phyloP scores from a whole-genome alignment of 2,797 vertebrate species.

The Peromyscus aztecus region DNA sequence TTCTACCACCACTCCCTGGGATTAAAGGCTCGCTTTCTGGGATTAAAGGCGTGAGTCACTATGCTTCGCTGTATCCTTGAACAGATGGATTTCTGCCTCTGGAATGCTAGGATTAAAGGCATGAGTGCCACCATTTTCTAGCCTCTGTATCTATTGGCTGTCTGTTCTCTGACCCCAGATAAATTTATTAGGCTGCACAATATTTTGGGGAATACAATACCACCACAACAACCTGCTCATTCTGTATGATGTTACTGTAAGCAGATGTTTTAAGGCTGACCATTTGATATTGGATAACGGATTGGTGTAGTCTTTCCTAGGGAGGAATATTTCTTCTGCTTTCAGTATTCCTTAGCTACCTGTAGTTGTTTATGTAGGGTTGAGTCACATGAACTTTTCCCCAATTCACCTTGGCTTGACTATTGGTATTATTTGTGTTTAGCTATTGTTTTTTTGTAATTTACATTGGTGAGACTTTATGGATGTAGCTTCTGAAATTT shows the following conservation, averaged over 20 bases:
- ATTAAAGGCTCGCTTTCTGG: no score
- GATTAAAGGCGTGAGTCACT: no score
- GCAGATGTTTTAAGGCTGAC: not conserved
- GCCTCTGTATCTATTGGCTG: no score
- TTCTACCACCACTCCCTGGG: no score
- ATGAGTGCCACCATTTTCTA: no score
- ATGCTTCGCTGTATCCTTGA: no score
- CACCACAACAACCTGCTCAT: not conserved
- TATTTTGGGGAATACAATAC: no score
- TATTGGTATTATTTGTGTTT: not conserved
- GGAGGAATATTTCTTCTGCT: no score
- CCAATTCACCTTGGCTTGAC: not conserved
- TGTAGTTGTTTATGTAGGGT: not conserved
- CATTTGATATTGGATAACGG: not conserved
- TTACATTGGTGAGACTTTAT: not conserved
- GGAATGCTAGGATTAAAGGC: no score
- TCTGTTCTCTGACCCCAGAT: no score
- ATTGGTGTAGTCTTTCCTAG: not conserved
- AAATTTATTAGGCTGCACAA: no score
- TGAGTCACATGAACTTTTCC: not conserved
- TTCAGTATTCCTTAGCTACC: not conserved
- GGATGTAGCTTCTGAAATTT: not conserved
- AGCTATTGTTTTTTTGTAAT: not conserved
- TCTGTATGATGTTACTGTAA: not conserved
- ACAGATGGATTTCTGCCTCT: no score